Evolutionary conservation across 2,797 vertebrate genomes (phyloP).

Genomic region (Manis javanica): DNA sequence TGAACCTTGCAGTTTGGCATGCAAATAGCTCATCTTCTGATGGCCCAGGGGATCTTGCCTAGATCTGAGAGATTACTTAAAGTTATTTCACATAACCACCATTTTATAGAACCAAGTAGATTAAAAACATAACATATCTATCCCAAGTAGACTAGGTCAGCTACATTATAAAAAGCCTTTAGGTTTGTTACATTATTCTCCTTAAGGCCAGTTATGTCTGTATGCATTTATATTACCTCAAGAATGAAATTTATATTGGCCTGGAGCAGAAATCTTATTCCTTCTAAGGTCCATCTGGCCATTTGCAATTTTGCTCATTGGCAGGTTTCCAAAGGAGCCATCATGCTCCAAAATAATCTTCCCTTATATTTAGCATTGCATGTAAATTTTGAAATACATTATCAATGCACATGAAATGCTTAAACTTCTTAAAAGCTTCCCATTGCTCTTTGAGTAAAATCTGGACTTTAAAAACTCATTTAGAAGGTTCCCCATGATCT

Average conservation of each 20-base stretch:
- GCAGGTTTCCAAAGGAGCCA: not conserved
- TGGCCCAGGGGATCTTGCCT: not conserved
- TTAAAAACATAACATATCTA: not conserved
- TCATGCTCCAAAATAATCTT: not conserved
- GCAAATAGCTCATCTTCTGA: conserved; percentile 34
- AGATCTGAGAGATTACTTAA: conserved; percentile 33
- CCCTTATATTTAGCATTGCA: not conserved
- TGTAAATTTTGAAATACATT: not conserved
- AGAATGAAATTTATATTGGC: conserved; percentile 6
- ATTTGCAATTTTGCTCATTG: not conserved
- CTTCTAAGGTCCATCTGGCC: conserved; percentile 20
- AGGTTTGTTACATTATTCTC: conserved; percentile 13
- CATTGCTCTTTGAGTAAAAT: not conserved
- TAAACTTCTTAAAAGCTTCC: not conserved
- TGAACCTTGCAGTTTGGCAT: conserved; percentile 16
- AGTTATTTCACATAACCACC: conserved; percentile 31
- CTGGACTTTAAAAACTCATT: not conserved
- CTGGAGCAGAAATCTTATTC: conserved; percentile 22
- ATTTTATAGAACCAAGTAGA: not conserved
- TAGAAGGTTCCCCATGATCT: not conserved
- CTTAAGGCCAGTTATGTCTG: not conserved
- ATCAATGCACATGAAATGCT: not conserved
- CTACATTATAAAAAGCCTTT: not conserved
- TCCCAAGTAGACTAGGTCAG: not conserved
- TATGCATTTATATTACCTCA: not conserved